A percentile compares a stretch with the other conserved stretches of the same genome.
These are phyloP conservation scores for Melanotaenia boesemani DNA, from an alignment of 2,797 vertebrate genomes.

Conservation along the genomic window DNA sequence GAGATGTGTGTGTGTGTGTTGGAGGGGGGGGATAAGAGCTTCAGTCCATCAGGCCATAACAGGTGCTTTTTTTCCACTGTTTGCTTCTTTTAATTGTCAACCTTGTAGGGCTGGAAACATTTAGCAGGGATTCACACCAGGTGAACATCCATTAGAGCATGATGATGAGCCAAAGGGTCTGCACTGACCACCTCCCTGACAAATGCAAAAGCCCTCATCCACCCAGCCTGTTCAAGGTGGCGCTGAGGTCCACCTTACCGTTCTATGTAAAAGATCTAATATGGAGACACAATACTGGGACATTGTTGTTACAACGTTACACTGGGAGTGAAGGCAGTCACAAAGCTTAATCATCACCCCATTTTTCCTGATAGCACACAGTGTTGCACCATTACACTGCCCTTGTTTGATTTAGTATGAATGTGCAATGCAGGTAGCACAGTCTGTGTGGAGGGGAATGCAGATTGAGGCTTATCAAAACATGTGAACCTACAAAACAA, in stretches of 20 bases:
- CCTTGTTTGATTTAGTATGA: constrained; percentile 5
- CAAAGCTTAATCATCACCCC: constrained; percentile 5
- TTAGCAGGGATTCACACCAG: constrained; percentile 73
- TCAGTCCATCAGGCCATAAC: constrained; percentile 75
- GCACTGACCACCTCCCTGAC: constrained; percentile 28
- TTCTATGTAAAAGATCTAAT: constrained; percentile 6
- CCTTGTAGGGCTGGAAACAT: constrained; percentile 66
- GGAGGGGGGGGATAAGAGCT: constrained; percentile 22
- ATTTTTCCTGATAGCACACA: constrained; percentile 2
- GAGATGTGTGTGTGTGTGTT: background rate
- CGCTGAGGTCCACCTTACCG: background rate
- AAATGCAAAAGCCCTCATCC: background rate
- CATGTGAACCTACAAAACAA: background rate
- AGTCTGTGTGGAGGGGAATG: background rate
- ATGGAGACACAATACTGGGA: background rate
- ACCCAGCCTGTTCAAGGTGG: background rate
- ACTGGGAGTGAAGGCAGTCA: background rate
- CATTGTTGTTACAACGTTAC: constrained; percentile 1
- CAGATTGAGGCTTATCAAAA: constrained; percentile 29
- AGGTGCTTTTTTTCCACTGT: constrained; percentile 82
- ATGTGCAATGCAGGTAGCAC: background rate
- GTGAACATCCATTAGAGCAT: constrained; percentile 80
- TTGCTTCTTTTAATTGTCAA: constrained; percentile 84
- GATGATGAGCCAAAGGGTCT: constrained; percentile 77
- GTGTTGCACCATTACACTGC: background rate